Conservation (phyloP, 2,888 invertebrate species). For the Lamproptera curius region DNA sequence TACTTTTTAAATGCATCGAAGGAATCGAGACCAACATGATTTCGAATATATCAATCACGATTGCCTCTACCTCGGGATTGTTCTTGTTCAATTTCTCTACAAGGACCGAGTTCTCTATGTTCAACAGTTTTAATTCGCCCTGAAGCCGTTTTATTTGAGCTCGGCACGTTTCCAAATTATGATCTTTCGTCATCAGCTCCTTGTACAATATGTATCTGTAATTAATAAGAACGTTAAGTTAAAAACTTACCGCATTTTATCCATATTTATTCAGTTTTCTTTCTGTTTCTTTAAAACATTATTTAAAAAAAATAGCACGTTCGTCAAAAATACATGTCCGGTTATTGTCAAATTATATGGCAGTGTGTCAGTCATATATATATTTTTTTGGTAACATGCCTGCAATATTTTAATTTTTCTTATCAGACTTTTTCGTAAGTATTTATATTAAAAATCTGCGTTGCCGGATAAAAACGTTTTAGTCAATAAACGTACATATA, state of each 20-base stretch:
- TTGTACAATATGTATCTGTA: conserved; percentile 81
- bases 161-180: conserved; percentile 79
- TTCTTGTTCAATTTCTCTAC: conserved; percentile 71
- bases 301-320: conserved; percentile 1
- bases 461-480: no score
- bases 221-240: conserved; percentile 20
- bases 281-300: conserved; percentile 11
- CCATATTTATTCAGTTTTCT: conserved; percentile 38
- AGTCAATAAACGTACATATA: no score
- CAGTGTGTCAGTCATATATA: neutral
- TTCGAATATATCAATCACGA: neutral
- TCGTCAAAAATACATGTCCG: no score
- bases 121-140: conserved; percentile 80
- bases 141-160: conserved; percentile 80
- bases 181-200: conserved; percentile 81
- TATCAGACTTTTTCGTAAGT: no score
- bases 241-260: conserved; percentile 43
- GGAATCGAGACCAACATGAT: neutral
- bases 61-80: conserved; percentile 50
- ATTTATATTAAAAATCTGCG: neutral
- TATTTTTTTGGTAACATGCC: neutral
- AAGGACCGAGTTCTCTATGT: conserved; percentile 79
- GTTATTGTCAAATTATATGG: no score
- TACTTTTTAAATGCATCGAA: no score
- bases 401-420: no score